Conservation (phyloP, 2,113 vertebrate genomes). For the Catagonus wagneri region DNA sequence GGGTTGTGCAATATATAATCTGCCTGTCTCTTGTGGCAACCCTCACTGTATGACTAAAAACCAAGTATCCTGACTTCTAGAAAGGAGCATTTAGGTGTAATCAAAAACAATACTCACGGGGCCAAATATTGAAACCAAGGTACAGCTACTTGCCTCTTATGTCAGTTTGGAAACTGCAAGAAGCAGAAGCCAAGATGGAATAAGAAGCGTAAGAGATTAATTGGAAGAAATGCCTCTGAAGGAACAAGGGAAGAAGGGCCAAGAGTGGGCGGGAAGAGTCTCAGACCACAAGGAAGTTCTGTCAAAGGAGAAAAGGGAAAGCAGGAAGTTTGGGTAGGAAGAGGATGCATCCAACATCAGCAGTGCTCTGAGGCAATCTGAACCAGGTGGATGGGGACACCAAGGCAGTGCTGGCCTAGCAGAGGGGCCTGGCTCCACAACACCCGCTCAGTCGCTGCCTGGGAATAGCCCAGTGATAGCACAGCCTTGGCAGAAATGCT, state of each 20-base stretch:
- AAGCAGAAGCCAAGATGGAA: background rate
- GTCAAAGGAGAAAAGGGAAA: background rate
- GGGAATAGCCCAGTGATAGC: background rate
- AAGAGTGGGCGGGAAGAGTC: background rate
- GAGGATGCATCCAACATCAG: background rate
- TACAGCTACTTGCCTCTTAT: background rate
- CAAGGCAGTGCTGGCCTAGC: background rate
- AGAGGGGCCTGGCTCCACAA: background rate
- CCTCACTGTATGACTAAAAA: background rate
- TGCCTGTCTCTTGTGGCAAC: background rate
- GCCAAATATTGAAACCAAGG: background rate
- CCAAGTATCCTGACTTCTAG: background rate
- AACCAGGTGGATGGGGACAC: background rate
- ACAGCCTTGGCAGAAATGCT: background rate
- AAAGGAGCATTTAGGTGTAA: background rate
- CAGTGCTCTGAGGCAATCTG: background rate
- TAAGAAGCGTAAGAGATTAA: background rate
- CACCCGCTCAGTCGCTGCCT: background rate
- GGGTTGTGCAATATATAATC: background rate
- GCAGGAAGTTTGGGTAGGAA: background rate
- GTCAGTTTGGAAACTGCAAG: background rate
- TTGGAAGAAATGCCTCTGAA: background rate
- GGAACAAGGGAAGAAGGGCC: background rate
- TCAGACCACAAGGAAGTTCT: slow-evolving; percentile 11
- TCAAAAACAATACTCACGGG: background rate